phyloP scores from a whole-genome alignment of 1,140 invertebrate genomes.

The Drosophila rufa region DNA sequence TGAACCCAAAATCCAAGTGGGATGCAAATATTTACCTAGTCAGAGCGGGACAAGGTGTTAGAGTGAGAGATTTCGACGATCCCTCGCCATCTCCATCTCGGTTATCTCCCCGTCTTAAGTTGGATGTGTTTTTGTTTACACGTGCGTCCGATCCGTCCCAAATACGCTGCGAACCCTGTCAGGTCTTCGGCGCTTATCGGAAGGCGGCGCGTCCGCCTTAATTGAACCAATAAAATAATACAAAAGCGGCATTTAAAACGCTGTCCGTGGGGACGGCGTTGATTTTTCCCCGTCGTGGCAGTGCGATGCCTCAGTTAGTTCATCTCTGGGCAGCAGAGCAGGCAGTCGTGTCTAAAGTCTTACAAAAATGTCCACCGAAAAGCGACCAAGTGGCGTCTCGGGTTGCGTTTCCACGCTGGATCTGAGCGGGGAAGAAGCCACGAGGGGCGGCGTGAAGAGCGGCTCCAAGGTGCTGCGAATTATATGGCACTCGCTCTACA shows the following conservation, averaged over 20 bases:
- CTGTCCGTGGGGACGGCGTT: slow-evolving; percentile 44
- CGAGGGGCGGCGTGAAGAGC: slow-evolving; percentile 30
- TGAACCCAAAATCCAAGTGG: neutral
- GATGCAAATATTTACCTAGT: slow-evolving; percentile 41
- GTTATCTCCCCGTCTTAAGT: slow-evolving; percentile 9
- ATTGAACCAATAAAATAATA: slow-evolving; percentile 81
- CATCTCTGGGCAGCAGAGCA: slow-evolving; percentile 61
- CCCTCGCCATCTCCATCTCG: neutral
- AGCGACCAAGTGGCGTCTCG: slow-evolving; percentile 36
- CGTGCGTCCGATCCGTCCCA: slow-evolving; percentile 28
- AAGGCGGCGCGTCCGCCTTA: slow-evolving; percentile 55
- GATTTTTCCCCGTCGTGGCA: slow-evolving; percentile 50
- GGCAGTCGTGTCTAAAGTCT: slow-evolving; percentile 40
- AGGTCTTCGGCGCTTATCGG: slow-evolving; percentile 59
- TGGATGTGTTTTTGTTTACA: slow-evolving; percentile 58
- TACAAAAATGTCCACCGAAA: slow-evolving; percentile 49
- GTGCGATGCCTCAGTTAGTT: slow-evolving; percentile 64
- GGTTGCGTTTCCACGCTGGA: slow-evolving; percentile 70
- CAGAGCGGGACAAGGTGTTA: slow-evolving; percentile 1
- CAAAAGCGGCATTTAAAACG: slow-evolving; percentile 75
- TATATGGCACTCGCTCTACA: slow-evolving; percentile 76
- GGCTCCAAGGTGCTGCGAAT: slow-evolving; percentile 75
- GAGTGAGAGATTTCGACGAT: slow-evolving; percentile 13
- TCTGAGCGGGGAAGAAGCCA: slow-evolving; percentile 41
- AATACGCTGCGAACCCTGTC: slow-evolving; percentile 23